Percentiles rank a stretch among this genome's conserved stretches.
Conservation (phyloP, 2,797 vertebrate species). For the Sus cebifrons region DNA sequence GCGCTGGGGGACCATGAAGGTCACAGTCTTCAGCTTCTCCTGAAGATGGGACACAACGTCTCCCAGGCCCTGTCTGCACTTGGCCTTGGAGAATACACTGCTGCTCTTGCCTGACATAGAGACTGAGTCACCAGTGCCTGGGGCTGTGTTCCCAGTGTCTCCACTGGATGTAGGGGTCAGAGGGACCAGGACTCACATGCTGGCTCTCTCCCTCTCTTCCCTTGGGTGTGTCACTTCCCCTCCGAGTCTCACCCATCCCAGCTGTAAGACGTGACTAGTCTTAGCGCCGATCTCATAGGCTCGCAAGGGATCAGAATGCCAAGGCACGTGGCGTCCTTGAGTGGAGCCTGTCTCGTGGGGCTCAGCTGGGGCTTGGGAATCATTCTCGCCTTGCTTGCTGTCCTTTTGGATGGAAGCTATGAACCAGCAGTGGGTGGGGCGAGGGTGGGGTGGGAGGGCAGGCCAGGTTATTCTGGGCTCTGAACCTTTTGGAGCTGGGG, state of each 20-base stretch:
- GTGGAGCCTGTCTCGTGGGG: not conserved
- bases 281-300: not conserved
- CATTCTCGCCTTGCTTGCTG: not conserved
- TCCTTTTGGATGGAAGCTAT: constrained; percentile 2
- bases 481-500: constrained; percentile 32
- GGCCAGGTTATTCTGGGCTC: constrained; percentile 46
- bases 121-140: not conserved
- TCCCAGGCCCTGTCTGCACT: not conserved
- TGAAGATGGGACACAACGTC: not conserved
- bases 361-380: not conserved
- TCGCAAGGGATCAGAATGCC: not conserved
- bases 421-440: not conserved
- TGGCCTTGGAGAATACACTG: not conserved
- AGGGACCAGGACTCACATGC: not conserved
- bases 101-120: not conserved
- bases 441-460: not conserved
- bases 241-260: not conserved
- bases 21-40: not conserved
- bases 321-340: not conserved
- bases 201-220: not conserved
- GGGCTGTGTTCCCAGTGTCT: not conserved
- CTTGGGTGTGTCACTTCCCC: not conserved
- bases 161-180: not conserved
- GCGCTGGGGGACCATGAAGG: no score
- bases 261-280: not conserved